Evolutionary conservation across 2,888 invertebrate genomes (phyloP), one percentile per base, ranked within the genome.

Genomic region (Oligia latruncula): DNA sequence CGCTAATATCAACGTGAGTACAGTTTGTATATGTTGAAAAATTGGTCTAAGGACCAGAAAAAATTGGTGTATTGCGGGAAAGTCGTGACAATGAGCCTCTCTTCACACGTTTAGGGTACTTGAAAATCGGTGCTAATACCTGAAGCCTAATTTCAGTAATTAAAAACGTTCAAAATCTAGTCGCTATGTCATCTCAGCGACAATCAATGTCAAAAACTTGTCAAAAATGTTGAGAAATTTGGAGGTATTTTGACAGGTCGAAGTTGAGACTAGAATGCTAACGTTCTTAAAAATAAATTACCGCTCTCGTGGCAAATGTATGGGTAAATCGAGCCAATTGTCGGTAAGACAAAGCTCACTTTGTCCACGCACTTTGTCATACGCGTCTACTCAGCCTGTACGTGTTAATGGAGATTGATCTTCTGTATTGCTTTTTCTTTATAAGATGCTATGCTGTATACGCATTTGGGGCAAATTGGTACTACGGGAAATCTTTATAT

Each of bases 1-100:
- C 91, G 97, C 98, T 74, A 99, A 98, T 93, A 97, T 98, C 85
- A 97, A 98, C 97, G 99, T 98, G 92, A 94, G 97, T 93, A 49
- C 1, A 15, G 4, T 60, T 46, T 15, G 4, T 0, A 8, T 66
- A 49, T 35, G 9, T 23, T 9, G 35, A 64, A 64, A 20, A 64
- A n/a, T 13, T 60, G 4, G n/a, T 2, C 2, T 62, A 15, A 29
- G 62, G 60, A 49, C 6, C 23, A 17, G 0, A 23, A 46, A 17
- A 74, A 4, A 49, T 20, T 6, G 4, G 29, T 46, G n/a, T 20
- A n/a, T 43, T 75, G 43, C 58, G 35, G 76, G 46, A 58, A 46
- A 17, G 23, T n/a, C 8, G 9, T 40, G 6, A 17, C 4, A 1
- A 6, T 46, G 3, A 55, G 0, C 9, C n/a, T 15, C 4, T 76